Percentiles rank a stretch among this genome's conserved stretches.
Evolutionary conservation across 2,888 invertebrate species (phyloP).

Genomic region (Dynastes grantii): DNA sequence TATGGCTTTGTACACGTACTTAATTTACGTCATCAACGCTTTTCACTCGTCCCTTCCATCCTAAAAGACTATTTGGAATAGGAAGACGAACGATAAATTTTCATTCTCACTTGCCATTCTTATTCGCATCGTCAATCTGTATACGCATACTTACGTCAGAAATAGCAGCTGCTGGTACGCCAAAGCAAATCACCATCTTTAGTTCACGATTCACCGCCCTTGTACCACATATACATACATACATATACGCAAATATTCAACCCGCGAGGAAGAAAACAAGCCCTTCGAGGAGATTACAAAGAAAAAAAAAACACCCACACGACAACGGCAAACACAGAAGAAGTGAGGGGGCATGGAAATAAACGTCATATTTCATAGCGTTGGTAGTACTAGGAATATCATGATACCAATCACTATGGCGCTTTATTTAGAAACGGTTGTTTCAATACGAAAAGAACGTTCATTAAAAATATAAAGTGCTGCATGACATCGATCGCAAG

Average conservation of each 20-base stretch:
- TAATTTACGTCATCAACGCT: too few species aligned
- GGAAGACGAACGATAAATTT: too few species aligned
- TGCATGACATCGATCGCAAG: too few species aligned
- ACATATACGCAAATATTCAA: background rate
- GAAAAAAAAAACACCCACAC: background rate
- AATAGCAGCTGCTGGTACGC: background rate
- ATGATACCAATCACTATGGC: background rate
- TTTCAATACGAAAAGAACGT: background rate
- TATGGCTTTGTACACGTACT: too few species aligned
- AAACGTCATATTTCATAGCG: too few species aligned
- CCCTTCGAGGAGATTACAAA: background rate
- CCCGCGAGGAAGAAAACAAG: background rate
- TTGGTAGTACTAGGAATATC: too few species aligned
- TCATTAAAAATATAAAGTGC: background rate
- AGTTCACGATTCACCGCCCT: background rate
- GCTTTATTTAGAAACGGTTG: background rate
- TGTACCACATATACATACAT: background rate
- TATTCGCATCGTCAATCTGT: too few species aligned
- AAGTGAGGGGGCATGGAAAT: background rate
- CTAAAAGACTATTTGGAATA: too few species aligned
- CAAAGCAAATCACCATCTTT: background rate
- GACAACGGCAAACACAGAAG: background rate
- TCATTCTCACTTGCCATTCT: too few species aligned
- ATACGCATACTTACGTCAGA: background rate
- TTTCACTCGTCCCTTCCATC: too few species aligned